Percentiles rank a stretch among this genome's conserved stretches.
phyloP scores from a whole-genome alignment of 2,888 invertebrate genomes.

The Petrophora chlorosata region DNA sequence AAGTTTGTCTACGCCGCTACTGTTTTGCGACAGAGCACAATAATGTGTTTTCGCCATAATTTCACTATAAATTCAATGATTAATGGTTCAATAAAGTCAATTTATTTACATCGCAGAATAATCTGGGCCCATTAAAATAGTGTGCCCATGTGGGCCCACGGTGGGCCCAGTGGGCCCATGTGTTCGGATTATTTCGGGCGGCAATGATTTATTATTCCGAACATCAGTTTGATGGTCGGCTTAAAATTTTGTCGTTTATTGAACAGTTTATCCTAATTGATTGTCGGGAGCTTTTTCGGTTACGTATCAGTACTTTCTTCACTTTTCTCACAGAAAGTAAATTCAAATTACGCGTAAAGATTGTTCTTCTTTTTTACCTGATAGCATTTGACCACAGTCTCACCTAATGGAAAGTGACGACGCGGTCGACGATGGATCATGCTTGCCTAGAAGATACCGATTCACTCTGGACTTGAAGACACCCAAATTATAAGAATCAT shows the following conservation, averaged over 20 bases:
- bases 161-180: not conserved
- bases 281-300: not conserved
- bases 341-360: too few relatives aligned
- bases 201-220: constrained; percentile 12
- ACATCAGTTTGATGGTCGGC: constrained; percentile 4
- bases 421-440: too few relatives aligned
- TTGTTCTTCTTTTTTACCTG: too few relatives aligned
- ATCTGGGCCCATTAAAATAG: constrained; percentile 10
- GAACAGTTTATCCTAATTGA: not conserved
- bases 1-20: too few relatives aligned
- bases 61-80: constrained; percentile 6
- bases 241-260: constrained; percentile 6
- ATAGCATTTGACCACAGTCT: too few relatives aligned
- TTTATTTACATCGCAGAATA: constrained; percentile 12
- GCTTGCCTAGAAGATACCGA: too few relatives aligned
- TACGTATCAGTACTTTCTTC: too few relatives aligned
- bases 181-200: constrained; percentile 9
- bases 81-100: not conserved
- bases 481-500: too few relatives aligned
- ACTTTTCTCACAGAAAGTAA: too few relatives aligned
- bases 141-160: constrained; percentile 4
- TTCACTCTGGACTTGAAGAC: too few relatives aligned
- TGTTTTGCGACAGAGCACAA: not conserved
- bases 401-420: too few relatives aligned
- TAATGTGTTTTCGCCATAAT: not conserved